Percentiles rank a stretch among this genome's conserved stretches.
These are phyloP conservation scores for Cheumatopsyche charites DNA, from an alignment of 1,140 invertebrate species.

Conservation along the genomic window DNA sequence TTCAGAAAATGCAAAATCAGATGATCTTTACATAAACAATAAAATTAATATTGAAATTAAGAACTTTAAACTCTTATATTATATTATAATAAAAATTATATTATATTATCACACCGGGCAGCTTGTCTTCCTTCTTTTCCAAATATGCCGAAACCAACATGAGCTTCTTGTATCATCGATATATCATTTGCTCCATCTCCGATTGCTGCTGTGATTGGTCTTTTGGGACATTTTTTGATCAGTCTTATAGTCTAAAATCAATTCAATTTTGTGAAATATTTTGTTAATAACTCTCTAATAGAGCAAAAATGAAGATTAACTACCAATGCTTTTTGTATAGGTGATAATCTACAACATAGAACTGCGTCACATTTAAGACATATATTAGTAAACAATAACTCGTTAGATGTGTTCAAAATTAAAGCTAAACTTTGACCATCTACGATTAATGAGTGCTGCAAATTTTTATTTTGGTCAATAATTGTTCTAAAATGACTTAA, in stretches of 20 bases:
- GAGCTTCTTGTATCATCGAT: slow-evolving; percentile 82
- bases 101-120: slow-evolving; percentile 60
- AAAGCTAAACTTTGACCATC: slow-evolving; percentile 67
- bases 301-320: too few species aligned
- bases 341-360: slow-evolving; percentile 80
- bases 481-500: slow-evolving; percentile 55
- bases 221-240: slow-evolving; percentile 66
- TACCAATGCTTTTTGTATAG: slow-evolving; percentile 80
- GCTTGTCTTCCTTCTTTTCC: slow-evolving; percentile 83
- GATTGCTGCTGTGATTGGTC: slow-evolving; percentile 75
- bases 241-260: slow-evolving; percentile 71
- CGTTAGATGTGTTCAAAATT: slow-evolving; percentile 59
- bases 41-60: too few species aligned
- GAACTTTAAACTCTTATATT: too few species aligned
- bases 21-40: slow-evolving; percentile 61
- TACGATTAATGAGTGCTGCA: slow-evolving; percentile 68
- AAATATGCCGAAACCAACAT: slow-evolving; percentile 77
- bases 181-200: slow-evolving; percentile 86
- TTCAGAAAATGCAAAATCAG: slow-evolving; percentile 70
- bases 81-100: too few species aligned
- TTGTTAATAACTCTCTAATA: too few species aligned
- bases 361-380: slow-evolving; percentile 70
- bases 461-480: slow-evolving; percentile 53
- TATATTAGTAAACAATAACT: slow-evolving; percentile 62
- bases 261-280: too few species aligned